Conservation (phyloP, 1,140 invertebrate genomes). For the Atta texana region DNA sequence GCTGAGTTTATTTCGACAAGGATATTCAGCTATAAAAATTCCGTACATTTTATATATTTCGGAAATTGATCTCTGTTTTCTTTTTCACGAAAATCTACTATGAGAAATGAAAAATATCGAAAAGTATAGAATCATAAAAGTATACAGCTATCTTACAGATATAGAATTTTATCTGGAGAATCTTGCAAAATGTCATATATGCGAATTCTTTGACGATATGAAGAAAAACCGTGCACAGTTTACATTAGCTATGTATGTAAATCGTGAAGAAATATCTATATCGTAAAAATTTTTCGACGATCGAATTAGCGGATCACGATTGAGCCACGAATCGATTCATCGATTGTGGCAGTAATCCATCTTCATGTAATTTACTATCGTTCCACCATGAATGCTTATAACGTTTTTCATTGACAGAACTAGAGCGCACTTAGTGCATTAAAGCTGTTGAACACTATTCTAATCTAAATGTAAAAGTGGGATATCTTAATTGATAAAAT, state of each 20-base stretch:
- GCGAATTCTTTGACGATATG: neutral
- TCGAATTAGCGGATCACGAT: neutral
- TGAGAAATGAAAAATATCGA: neutral
- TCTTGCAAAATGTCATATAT: constrained; percentile 11
- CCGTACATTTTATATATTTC: neutral
- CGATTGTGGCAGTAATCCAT: constrained; percentile 33
- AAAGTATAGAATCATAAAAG: neutral
- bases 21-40: neutral
- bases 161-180: constrained; percentile 14
- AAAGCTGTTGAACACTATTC: too few relatives aligned
- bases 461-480: too few relatives aligned
- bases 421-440: too few relatives aligned
- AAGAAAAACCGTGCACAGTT: neutral
- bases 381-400: neutral
- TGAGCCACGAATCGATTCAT: neutral
- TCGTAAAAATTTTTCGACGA: neutral
- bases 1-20: neutral
- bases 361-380: neutral
- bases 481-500: too few relatives aligned
- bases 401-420: too few relatives aligned
- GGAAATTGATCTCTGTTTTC: neutral
- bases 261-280: constrained; percentile 5
- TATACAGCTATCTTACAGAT: constrained; percentile 3
- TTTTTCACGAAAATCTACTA: neutral
- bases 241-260: constrained; percentile 15